A percentile compares a stretch with the other conserved stretches of the same genome.
Conservation (phyloP, 2,888 invertebrate species). For the Cyaniris semiargus region DNA sequence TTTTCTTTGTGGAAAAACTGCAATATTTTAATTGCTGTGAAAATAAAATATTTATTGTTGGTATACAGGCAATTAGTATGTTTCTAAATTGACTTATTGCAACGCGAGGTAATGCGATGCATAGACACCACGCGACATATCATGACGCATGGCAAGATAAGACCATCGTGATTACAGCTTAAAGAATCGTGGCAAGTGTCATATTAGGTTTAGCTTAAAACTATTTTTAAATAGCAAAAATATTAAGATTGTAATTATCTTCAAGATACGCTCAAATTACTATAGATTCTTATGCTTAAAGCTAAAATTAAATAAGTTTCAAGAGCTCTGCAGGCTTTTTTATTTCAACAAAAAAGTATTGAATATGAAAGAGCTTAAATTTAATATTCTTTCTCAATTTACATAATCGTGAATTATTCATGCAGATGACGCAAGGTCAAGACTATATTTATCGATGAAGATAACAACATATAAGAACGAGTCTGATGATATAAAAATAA, state of each 20-base stretch:
- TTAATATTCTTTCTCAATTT: neutral
- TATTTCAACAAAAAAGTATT: neutral
- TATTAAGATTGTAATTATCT: neutral
- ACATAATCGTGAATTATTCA: conserved; percentile 2
- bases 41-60: too few species aligned
- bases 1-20: too few species aligned
- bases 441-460: neutral
- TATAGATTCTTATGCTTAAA: neutral
- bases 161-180: too few species aligned
- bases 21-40: too few species aligned
- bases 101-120: too few species aligned
- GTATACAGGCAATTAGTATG: too few species aligned
- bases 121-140: too few species aligned
- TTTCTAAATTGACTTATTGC: too few species aligned
- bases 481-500: neutral
- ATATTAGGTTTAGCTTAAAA: too few species aligned
- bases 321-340: neutral
- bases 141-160: too few species aligned
- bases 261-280: neutral
- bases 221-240: neutral
- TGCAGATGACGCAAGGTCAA: neutral
- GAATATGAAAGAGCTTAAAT: neutral
- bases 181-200: too few species aligned
- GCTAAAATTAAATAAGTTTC: conserved; percentile 2
- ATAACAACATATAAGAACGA: neutral